phyloP scores from a whole-genome alignment of 2,113 vertebrate species.

The Neoarius graeffei region DNA sequence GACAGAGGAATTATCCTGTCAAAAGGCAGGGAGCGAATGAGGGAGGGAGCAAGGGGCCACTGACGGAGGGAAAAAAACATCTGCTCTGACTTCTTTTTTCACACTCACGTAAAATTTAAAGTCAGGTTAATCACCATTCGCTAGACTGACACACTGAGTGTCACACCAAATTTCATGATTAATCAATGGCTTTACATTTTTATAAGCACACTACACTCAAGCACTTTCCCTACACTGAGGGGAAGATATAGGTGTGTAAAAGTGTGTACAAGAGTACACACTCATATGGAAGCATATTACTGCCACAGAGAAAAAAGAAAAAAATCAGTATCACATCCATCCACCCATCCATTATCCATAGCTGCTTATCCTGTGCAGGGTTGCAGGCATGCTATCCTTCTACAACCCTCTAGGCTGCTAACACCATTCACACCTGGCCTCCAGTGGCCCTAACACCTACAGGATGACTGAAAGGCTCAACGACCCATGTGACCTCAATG shows the following conservation, averaged over 20 bases:
- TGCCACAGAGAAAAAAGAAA: too few species aligned
- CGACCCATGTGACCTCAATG: too few species aligned
- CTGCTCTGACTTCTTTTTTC: neutral
- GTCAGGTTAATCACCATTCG: neutral
- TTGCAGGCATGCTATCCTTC: too few species aligned
- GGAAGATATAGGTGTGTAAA: neutral
- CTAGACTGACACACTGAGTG: neutral
- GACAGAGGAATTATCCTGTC: neutral
- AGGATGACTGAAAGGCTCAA: too few species aligned
- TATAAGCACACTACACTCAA: neutral
- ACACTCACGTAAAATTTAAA: neutral
- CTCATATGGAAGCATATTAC: too few species aligned
- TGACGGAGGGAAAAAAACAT: neutral
- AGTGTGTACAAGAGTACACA: too few species aligned
- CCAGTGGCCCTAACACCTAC: too few species aligned
- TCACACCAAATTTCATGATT: constrained; percentile 5
- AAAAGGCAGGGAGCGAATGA: neutral
- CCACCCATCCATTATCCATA: too few species aligned
- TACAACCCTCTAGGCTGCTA: too few species aligned
- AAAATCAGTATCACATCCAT: too few species aligned
- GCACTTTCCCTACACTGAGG: neutral
- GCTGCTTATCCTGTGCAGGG: too few species aligned
- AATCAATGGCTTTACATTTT: neutral
- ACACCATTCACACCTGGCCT: too few species aligned
- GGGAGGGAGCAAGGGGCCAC: neutral